phyloP scores from a whole-genome alignment of 2,113 vertebrate species.

The Myiagra hebetior region DNA sequence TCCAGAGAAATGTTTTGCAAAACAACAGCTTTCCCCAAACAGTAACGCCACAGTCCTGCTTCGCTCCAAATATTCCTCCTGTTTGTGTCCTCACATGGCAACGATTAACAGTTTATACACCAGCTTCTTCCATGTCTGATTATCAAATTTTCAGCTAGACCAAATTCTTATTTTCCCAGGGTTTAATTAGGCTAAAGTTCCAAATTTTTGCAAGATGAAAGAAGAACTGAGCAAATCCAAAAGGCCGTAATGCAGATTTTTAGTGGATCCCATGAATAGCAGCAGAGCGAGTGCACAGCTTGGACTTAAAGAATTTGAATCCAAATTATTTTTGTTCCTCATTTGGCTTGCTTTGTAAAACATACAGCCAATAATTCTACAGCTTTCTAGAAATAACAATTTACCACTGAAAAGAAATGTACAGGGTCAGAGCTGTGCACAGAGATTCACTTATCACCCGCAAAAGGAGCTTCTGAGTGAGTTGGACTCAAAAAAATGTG shows the following conservation, averaged over 20 bases:
- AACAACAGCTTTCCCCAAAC: slow-evolving; percentile 59
- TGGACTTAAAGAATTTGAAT: neutral
- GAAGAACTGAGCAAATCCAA: neutral
- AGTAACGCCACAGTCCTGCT: neutral
- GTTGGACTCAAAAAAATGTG: neutral
- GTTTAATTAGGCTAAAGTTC: neutral
- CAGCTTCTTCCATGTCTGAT: neutral
- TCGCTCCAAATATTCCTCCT: neutral
- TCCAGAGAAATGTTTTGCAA: neutral
- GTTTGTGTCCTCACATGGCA: neutral
- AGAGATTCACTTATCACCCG: neutral
- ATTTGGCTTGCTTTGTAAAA: neutral
- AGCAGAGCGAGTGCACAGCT: neutral
- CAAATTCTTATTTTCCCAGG: neutral
- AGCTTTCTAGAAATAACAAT: slow-evolving; percentile 4
- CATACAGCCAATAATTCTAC: neutral
- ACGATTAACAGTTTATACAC: neutral
- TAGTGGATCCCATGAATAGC: neutral
- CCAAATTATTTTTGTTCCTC: neutral
- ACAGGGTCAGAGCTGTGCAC: neutral
- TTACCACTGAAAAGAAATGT: slow-evolving; percentile 6
- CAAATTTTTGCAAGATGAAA: neutral
- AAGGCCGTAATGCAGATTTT: neutral
- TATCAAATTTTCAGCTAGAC: neutral
- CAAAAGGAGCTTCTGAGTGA: neutral